Evolutionary conservation across 1,140 invertebrate species (phyloP).

Genomic region (Drosophila repletoides): DNA sequence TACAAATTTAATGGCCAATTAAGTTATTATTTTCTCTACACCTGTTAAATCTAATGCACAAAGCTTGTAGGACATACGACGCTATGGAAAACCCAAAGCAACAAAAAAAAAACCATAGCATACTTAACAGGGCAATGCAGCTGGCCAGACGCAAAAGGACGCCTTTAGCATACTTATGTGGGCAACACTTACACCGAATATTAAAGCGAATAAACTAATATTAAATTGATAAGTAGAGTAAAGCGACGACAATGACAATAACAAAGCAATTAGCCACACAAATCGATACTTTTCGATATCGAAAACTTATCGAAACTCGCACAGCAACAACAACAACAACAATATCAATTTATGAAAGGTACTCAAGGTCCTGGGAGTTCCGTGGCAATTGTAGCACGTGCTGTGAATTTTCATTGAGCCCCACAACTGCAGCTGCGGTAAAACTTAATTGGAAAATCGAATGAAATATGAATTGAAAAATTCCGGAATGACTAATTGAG

Average conservation of each 20-base stretch:
- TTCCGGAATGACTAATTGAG: slow-evolving; percentile 46
- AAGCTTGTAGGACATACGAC: slow-evolving; percentile 9
- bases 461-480: slow-evolving; percentile 16
- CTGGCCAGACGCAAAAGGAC: too few species aligned
- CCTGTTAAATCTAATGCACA: slow-evolving; percentile 6
- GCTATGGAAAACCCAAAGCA: neutral
- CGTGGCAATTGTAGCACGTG: slow-evolving; percentile 35
- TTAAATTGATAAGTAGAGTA: slow-evolving; percentile 21
- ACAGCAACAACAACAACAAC: neutral
- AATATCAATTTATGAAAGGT: slow-evolving; percentile 25
- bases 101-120: slow-evolving; percentile 35
- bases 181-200: slow-evolving; percentile 19
- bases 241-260: slow-evolving; percentile 34
- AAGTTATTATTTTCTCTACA: neutral
- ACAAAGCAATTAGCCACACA: slow-evolving; percentile 54
- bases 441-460: neutral
- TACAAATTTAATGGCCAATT: too few species aligned
- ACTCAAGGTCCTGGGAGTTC: slow-evolving; percentile 49
- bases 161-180: slow-evolving; percentile 38
- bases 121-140: slow-evolving; percentile 33
- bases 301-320: slow-evolving; percentile 36
- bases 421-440: slow-evolving; percentile 27
- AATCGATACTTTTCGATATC: slow-evolving; percentile 70
- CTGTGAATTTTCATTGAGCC: slow-evolving; percentile 24
- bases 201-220: slow-evolving; percentile 8